Evolutionary conservation across 2,888 invertebrate genomes (phyloP), one percentile per base, ranked within the genome.

Genomic region (Aromia moschata): DNA sequence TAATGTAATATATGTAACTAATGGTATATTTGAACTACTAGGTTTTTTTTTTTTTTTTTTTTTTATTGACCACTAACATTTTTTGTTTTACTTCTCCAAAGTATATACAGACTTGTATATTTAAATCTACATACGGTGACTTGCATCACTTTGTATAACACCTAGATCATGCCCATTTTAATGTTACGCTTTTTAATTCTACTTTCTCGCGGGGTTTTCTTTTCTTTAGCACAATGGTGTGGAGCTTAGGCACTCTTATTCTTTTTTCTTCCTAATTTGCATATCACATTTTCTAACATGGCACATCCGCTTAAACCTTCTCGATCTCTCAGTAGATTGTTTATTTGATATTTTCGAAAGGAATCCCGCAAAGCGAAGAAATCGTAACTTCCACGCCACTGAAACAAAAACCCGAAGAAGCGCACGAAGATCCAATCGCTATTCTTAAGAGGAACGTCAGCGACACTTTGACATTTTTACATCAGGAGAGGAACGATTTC

Each of bases 401-500:
- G 18, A 53, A 71, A 66, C 53, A 40, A 55, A 55, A 49, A 15
- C 30, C 15, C 25, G 56, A 65, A 30, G 51, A 49, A 37, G 37
- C 62, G 11, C 37, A 33, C n/a, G 53, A 53, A 45, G 75, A 77
- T 60, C 71, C 74, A 1, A 74, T 80, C 4, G 77, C 73, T 44
- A 61, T 74, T 43, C 70, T 81, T 25, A 80, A 77, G 66, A 73
- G 70, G 69, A 76, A 80, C 56, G 79, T 81, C 15, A 75, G 70
- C 61, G 79, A 80, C 60, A 81, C 80, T 1, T 68, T 81, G 31
- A 78, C 79, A 10, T 81, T 81, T 64, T 70, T 81, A 20, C 80
- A 81, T 62, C 79, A 80, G 64, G 81, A 81, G 70, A 70, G 81
- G 14, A 81, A 81, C 65, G 80, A 80, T 64, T 81, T 80, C 60